Conservation (phyloP, 2,888 invertebrate genomes). For the Noctua fimbriata region DNA sequence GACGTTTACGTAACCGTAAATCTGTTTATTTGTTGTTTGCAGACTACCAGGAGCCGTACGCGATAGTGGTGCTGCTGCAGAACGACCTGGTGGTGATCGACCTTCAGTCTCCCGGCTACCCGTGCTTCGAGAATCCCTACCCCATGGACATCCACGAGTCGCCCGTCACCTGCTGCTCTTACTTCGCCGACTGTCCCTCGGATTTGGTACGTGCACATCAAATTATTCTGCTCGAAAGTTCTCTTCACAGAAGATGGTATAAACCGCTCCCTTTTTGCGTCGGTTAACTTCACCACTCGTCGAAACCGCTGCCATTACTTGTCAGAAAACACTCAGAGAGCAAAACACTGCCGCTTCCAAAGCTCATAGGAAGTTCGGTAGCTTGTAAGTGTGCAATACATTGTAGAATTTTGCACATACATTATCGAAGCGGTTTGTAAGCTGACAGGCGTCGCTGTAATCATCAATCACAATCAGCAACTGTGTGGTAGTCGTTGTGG, state of each 20-base stretch:
- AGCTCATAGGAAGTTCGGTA: neutral
- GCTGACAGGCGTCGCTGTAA: neutral
- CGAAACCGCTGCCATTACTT: neutral
- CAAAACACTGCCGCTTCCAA: neutral
- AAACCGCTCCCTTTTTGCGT: neutral
- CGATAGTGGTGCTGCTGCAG: slow-evolving; percentile 98
- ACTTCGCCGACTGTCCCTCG: slow-evolving; percentile 99
- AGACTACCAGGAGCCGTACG: slow-evolving; percentile 99
- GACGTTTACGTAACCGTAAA: neutral
- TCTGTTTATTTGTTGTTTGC: slow-evolving; percentile 72
- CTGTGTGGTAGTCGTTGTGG: neutral
- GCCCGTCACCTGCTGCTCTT: slow-evolving; percentile 98
- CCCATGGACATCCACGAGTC: slow-evolving; percentile 99
- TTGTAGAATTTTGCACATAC: neutral
- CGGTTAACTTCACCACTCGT: neutral
- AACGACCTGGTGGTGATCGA: slow-evolving; percentile 99
- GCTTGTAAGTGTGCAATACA: neutral
- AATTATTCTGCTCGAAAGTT: neutral
- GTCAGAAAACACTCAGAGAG: neutral
- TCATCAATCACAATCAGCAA: neutral
- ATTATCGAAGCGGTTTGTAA: neutral
- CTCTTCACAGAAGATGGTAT: neutral
- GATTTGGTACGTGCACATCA: slow-evolving; percentile 93
- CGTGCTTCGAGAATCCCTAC: slow-evolving; percentile 99
- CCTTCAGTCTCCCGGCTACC: slow-evolving; percentile 98